These are phyloP conservation scores for Heliconius cydno DNA, from an alignment of 2,888 invertebrate species.

Conservation along the genomic window DNA sequence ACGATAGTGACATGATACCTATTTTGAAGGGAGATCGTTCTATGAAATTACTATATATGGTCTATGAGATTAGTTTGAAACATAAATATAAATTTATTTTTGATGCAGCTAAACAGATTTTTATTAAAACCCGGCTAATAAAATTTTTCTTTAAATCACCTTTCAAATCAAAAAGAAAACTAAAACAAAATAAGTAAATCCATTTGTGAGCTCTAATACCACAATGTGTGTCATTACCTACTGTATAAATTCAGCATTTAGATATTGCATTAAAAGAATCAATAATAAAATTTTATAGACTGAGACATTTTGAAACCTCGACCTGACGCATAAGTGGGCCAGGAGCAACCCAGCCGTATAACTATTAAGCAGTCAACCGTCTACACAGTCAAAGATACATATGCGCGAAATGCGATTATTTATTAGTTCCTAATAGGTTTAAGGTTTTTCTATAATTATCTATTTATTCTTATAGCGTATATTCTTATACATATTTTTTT, in stretches of 20 bases:
- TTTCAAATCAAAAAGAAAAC: too few species aligned
- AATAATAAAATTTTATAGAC: conserved; percentile 13
- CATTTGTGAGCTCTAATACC: too few species aligned
- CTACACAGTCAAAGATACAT: conserved; percentile 43
- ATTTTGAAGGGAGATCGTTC: neutral
- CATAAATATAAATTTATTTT: neutral
- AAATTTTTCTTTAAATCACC: too few species aligned
- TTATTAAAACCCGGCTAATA: too few species aligned
- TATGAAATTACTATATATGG: neutral
- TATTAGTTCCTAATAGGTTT: conserved; percentile 3
- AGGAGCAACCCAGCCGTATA: conserved; percentile 36
- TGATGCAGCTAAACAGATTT: too few species aligned
- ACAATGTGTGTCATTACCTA: too few species aligned
- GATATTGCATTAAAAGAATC: neutral
- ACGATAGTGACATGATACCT: neutral
- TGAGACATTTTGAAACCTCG: conserved; percentile 29
- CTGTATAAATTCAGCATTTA: neutral
- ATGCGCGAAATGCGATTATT: conserved; percentile 7
- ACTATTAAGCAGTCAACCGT: conserved; percentile 43
- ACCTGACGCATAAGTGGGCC: conserved; percentile 41
- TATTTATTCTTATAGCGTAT: too few species aligned
- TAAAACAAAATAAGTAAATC: too few species aligned
- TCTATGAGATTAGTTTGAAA: neutral
- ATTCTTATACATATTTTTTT: too few species aligned
- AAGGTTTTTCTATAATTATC: neutral